These are phyloP conservation scores for Physocephala rufipes DNA, from an alignment of 2,888 invertebrate genomes.

Conservation along the genomic window DNA sequence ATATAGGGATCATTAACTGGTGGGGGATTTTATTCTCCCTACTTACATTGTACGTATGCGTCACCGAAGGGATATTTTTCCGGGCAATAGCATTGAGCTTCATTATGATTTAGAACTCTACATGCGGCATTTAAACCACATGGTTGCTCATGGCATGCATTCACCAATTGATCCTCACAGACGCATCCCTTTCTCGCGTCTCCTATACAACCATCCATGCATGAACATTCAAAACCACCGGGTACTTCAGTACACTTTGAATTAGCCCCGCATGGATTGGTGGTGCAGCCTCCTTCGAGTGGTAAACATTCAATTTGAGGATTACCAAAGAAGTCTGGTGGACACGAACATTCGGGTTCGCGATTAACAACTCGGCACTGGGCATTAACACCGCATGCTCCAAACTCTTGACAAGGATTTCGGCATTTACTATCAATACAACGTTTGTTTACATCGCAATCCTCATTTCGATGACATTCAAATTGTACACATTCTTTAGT, in stretches of 20 bases:
- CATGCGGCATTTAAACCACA: constrained; percentile 88
- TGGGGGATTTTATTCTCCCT: neutral
- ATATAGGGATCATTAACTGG: neutral
- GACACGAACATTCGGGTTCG: constrained; percentile 80
- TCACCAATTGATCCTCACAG: constrained; percentile 74
- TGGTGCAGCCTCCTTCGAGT: constrained; percentile 76
- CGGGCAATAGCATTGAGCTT: constrained; percentile 86
- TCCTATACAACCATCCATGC: constrained; percentile 81
- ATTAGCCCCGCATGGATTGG: constrained; percentile 86
- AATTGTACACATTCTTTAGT: constrained; percentile 77
- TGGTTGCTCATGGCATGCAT: constrained; percentile 80
- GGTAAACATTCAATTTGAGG: constrained; percentile 75
- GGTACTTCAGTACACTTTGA: constrained; percentile 81
- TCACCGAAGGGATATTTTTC: constrained; percentile 83
- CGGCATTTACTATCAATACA: constrained; percentile 80
- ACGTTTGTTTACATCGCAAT: constrained; percentile 80
- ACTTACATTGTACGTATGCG: constrained; percentile 86
- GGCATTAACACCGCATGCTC: constrained; percentile 84
- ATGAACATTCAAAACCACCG: constrained; percentile 83
- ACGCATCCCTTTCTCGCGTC: constrained; percentile 83
- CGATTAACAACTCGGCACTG: constrained; percentile 83
- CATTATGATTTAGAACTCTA: constrained; percentile 72
- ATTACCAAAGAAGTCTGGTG: constrained; percentile 78
- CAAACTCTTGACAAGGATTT: constrained; percentile 81
- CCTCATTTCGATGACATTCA: constrained; percentile 79